Conservation (phyloP, 2,113 vertebrate genomes). For the Puma concolor region DNA sequence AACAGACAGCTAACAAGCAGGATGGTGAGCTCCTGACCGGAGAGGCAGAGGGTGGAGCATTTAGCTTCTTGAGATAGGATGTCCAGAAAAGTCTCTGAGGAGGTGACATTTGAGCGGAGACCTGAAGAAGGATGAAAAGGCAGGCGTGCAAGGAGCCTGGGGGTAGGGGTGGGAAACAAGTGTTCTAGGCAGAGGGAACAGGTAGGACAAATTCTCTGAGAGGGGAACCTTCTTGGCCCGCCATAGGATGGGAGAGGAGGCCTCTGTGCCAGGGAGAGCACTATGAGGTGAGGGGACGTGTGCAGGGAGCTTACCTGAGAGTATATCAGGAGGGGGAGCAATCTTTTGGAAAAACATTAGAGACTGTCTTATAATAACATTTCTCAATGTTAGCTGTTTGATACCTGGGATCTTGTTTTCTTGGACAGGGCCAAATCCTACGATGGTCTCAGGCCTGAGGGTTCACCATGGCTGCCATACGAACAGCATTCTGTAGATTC, state of each 20-base stretch:
- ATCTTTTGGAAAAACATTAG: background rate
- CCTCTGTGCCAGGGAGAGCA: background rate
- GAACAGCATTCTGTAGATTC: background rate
- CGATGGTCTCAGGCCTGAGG: background rate
- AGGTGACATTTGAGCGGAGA: background rate
- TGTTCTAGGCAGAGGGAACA: background rate
- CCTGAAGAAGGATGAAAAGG: background rate
- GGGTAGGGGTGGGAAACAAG: too few species aligned
- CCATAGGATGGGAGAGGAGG: background rate
- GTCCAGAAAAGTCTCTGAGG: background rate
- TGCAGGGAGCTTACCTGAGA: background rate
- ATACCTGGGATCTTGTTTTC: background rate
- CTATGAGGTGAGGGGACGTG: fast-evolving
- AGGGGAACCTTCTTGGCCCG: background rate
- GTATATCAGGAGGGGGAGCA: background rate
- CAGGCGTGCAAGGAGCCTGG: background rate
- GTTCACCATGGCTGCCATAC: background rate
- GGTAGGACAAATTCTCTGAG: background rate
- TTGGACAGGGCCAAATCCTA: background rate
- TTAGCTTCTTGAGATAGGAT: background rate
- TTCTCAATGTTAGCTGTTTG: background rate
- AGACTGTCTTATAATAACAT: background rate
- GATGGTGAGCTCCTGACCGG: background rate
- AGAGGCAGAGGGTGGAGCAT: background rate
- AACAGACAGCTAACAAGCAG: background rate